phyloP scores from a whole-genome alignment of 2,113 vertebrate species.

The Motacilla tschutschensis region DNA sequence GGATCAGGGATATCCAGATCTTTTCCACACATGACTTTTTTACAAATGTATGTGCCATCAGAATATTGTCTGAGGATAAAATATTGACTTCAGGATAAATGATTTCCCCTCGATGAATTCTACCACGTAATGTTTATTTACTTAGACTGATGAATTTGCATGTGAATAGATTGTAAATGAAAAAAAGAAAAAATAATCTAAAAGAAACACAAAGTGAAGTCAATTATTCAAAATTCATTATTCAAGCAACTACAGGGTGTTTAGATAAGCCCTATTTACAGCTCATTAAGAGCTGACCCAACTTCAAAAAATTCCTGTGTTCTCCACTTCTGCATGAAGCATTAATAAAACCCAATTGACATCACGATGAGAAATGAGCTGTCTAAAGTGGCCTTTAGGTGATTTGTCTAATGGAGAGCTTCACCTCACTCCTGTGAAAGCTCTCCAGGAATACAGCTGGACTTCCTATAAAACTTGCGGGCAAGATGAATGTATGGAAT shows the following conservation, averaged over 20 bases:
- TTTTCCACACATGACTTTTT: neutral
- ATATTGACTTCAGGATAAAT: neutral
- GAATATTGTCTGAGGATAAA: neutral
- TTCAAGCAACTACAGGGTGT: neutral
- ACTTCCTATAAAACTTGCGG: neutral
- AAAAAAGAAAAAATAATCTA: neutral
- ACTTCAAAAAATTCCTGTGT: neutral
- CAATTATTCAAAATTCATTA: neutral
- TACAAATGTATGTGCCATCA: neutral
- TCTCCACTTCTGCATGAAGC: neutral
- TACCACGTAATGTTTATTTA: neutral
- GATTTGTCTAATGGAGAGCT: neutral
- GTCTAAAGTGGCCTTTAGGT: neutral
- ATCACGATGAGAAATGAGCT: neutral
- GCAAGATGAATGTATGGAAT: neutral
- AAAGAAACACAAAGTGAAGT: neutral
- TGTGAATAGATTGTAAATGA: neutral
- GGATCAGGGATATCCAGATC: neutral
- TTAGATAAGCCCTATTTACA: neutral
- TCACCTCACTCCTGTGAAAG: neutral
- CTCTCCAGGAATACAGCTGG: neutral
- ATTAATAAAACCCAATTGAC: neutral
- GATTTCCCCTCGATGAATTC: neutral
- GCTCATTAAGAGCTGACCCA: neutral
- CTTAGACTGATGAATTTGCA: neutral